phyloP scores from a whole-genome alignment of 2,888 invertebrate species.

The Leptinotarsa rubiginosa region DNA sequence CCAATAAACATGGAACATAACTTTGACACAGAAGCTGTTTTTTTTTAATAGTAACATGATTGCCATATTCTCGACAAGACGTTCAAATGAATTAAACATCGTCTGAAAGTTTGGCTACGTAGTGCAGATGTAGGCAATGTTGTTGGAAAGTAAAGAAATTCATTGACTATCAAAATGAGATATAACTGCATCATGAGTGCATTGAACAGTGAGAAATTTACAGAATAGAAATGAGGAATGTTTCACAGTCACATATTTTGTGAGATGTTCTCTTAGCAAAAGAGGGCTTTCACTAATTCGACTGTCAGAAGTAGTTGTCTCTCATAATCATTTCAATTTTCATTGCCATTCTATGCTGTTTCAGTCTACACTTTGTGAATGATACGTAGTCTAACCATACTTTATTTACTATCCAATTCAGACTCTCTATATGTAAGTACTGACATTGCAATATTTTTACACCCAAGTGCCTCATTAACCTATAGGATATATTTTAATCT shows the following conservation, averaged over 20 bases:
- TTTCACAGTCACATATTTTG: too few species aligned
- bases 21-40: neutral
- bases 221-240: too few species aligned
- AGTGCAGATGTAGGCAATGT: too few species aligned
- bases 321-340: neutral
- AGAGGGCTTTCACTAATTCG: too few species aligned
- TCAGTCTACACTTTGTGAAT: neutral
- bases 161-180: too few species aligned
- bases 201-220: too few species aligned
- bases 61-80: neutral
- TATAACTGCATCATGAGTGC: too few species aligned
- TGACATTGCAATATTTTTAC: constrained; percentile 56
- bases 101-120: neutral
- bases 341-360: neutral
- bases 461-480: constrained; percentile 55
- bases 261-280: too few species aligned
- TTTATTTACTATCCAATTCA: constrained; percentile 4
- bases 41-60: neutral
- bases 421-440: constrained; percentile 43
- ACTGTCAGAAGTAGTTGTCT: neutral
- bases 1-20: too few species aligned
- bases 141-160: too few species aligned
- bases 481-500: constrained; percentile 39
- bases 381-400: neutral
- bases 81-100: neutral